These are phyloP conservation scores for Nephila pilipes DNA, from an alignment of 1,140 invertebrate species.

Conservation along the genomic window DNA sequence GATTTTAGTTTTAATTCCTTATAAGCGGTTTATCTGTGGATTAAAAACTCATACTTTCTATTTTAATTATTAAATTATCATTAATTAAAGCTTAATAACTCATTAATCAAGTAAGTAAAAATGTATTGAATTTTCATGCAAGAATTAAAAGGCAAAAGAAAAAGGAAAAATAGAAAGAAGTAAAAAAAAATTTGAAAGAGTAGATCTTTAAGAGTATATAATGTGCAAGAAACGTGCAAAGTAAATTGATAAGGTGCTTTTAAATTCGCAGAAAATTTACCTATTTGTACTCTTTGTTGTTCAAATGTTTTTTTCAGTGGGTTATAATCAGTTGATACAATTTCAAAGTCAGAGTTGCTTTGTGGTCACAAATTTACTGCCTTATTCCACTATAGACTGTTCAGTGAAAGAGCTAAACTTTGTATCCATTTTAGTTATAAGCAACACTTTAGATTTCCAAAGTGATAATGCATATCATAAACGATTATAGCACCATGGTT, in stretches of 20 bases:
- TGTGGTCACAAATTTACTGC: not conserved
- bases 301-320: not conserved
- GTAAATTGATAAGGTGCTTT: conserved; percentile 13
- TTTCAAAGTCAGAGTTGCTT: not conserved
- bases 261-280: conserved; percentile 34
- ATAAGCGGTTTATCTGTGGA: no score
- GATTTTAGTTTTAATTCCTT: no score
- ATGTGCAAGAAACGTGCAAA: conserved; percentile 19
- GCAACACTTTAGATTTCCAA: not conserved
- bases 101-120: not conserved
- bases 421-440: conserved; percentile 7
- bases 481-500: not conserved
- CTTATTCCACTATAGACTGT: not conserved
- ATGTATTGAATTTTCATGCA: not conserved
- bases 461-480: not conserved
- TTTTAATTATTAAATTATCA: no score
- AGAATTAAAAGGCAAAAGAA: not conserved
- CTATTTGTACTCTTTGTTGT: conserved; percentile 29
- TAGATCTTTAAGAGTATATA: not conserved
- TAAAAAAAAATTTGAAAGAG: not conserved
- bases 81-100: no score
- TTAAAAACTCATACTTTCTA: no score
- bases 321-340: not conserved
- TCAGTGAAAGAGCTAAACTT: not conserved
- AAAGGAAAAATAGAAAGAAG: not conserved